phyloP scores from a whole-genome alignment of 2,888 invertebrate species.

The Parascotia fuliginaria region DNA sequence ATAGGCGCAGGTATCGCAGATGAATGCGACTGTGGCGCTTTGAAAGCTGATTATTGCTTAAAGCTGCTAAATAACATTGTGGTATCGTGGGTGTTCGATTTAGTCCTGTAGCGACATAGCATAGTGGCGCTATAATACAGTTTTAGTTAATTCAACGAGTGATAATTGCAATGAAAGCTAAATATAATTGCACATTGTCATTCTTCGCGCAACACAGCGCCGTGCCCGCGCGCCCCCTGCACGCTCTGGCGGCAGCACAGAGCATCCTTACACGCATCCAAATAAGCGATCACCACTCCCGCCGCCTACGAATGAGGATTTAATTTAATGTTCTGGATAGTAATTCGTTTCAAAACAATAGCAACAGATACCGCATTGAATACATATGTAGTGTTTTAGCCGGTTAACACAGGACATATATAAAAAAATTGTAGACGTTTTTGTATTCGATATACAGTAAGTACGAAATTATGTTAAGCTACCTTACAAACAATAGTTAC shows the following conservation, averaged over 20 bases:
- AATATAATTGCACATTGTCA: slow-evolving; percentile 77
- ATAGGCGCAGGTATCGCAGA: slow-evolving; percentile 50
- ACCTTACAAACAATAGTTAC: slow-evolving; percentile 16
- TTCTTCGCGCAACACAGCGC: slow-evolving; percentile 59
- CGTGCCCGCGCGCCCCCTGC: slow-evolving; percentile 47
- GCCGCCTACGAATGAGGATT: slow-evolving; percentile 75
- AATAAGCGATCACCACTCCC: slow-evolving; percentile 66
- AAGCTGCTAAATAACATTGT: slow-evolving; percentile 44
- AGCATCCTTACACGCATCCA: slow-evolving; percentile 70
- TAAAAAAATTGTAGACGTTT: slow-evolving; percentile 27
- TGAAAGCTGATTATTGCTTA: slow-evolving; percentile 49
- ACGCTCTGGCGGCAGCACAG: slow-evolving; percentile 49
- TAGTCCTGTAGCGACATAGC: slow-evolving; percentile 20
- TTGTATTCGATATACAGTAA: slow-evolving; percentile 13
- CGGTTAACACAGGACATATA: slow-evolving; percentile 23
- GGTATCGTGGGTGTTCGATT: slow-evolving; percentile 36
- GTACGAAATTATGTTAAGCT: slow-evolving; percentile 25
- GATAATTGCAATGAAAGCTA: slow-evolving; percentile 70
- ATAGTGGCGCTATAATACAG: slow-evolving; percentile 59
- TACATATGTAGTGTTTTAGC: slow-evolving; percentile 38
- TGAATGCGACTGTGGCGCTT: slow-evolving; percentile 52
- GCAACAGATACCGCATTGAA: slow-evolving; percentile 43
- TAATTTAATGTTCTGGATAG: slow-evolving; percentile 65
- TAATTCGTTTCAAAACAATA: slow-evolving; percentile 68
- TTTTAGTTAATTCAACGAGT: slow-evolving; percentile 67